Percentiles rank a stretch among this genome's conserved stretches.
Conservation (phyloP, 2,797 vertebrate genomes). For the Sorex maritimensis region DNA sequence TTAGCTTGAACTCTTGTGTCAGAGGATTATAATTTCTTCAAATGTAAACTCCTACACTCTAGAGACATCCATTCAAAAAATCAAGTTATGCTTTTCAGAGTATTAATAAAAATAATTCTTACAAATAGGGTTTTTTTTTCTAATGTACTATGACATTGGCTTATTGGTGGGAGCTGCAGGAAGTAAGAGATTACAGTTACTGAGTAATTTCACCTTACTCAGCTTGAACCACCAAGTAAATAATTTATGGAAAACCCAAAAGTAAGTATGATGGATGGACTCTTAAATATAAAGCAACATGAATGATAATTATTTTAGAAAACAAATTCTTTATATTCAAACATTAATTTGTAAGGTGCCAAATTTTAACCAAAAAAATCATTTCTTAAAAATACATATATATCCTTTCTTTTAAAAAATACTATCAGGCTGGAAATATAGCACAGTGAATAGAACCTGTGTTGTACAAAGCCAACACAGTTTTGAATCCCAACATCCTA, state of each 20-base stretch:
- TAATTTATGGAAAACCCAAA: neutral
- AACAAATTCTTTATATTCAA: constrained; percentile 25
- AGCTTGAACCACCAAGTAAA: neutral
- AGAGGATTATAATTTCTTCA: neutral
- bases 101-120: constrained; percentile 12
- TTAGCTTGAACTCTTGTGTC: neutral
- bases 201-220: neutral
- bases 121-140: constrained; percentile 34
- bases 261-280: neutral
- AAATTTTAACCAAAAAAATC: neutral
- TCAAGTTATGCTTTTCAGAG: too few relatives aligned
- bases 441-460: too few relatives aligned
- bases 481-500: too few relatives aligned
- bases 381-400: neutral
- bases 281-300: constrained; percentile 58
- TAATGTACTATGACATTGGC: neutral
- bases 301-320: constrained; percentile 30
- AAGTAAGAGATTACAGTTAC: neutral
- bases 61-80: too few relatives aligned
- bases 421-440: too few relatives aligned
- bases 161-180: neutral
- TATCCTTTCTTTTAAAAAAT: constrained; percentile 32
- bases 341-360: constrained; percentile 1
- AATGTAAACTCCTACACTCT: too few relatives aligned
- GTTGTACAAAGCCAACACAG: too few relatives aligned